Percentiles rank a stretch among this genome's conserved stretches.
These are phyloP conservation scores for Hypercompe scribonia DNA, from an alignment of 2,888 invertebrate species.

Conservation along the genomic window DNA sequence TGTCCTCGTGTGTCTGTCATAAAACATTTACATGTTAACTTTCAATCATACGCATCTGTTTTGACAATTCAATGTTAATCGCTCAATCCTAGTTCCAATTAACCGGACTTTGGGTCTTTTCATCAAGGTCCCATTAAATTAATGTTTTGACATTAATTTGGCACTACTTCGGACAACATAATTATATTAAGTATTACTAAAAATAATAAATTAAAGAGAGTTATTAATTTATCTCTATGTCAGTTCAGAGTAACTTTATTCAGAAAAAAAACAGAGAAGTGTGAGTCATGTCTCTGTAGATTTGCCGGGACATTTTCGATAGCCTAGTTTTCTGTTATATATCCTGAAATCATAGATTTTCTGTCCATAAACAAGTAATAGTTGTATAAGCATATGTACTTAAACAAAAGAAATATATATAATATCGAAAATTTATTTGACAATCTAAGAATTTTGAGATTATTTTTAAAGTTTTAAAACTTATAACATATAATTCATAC, in stretches of 20 bases:
- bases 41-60: slow-evolving; percentile 29
- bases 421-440: too few relatives aligned
- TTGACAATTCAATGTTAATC: slow-evolving; percentile 46
- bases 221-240: neutral
- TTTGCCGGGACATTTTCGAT: neutral
- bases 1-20: neutral
- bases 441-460: too few relatives aligned
- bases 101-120: neutral
- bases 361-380: too few relatives aligned
- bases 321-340: neutral
- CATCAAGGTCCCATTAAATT: neutral
- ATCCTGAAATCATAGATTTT: too few relatives aligned
- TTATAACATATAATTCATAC: neutral
- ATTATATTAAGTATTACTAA: neutral
- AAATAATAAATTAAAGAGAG: neutral
- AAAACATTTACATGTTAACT: neutral
- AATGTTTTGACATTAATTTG: neutral
- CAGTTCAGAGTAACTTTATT: neutral
- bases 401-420: too few relatives aligned
- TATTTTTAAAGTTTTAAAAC: too few relatives aligned
- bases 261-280: neutral
- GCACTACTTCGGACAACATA: neutral
- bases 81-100: slow-evolving; percentile 11
- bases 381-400: too few relatives aligned
- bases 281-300: neutral